Conservation (phyloP, 2,888 invertebrate species). For the Oligia fasciuncula region DNA sequence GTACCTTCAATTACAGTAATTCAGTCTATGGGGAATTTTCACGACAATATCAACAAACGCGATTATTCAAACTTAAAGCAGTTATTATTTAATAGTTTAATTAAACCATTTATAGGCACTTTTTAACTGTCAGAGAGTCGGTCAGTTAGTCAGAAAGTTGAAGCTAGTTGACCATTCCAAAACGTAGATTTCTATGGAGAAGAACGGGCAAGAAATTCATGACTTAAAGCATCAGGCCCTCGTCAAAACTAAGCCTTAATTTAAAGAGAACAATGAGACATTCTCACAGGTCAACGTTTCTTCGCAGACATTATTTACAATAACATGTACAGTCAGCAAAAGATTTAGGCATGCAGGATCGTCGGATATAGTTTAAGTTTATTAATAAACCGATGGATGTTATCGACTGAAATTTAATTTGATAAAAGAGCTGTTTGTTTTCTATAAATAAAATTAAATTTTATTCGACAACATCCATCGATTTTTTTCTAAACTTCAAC, state of each 20-base stretch:
- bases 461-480: too few species aligned
- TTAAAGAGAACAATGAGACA: slow-evolving; percentile 19
- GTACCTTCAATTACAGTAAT: background rate
- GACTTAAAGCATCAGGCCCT: background rate
- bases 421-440: too few species aligned
- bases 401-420: too few species aligned
- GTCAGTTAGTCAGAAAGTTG: background rate
- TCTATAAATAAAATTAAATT: too few species aligned
- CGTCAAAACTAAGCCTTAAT: slow-evolving; percentile 9
- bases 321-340: background rate
- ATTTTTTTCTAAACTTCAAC: too few species aligned
- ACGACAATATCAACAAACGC: background rate
- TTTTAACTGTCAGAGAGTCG: background rate
- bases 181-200: background rate
- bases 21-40: background rate
- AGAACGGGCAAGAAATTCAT: background rate
- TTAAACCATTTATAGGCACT: background rate
- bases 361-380: too few species aligned
- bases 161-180: background rate
- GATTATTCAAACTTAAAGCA: background rate
- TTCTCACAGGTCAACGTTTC: slow-evolving; percentile 24
- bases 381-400: too few species aligned
- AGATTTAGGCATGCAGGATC: too few species aligned
- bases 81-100: background rate
- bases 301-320: slow-evolving; percentile 38